Evolutionary conservation across 1,140 invertebrate genomes (phyloP), one percentile per base, ranked within the genome.

Genomic region (Temnothorax longispinosus): DNA sequence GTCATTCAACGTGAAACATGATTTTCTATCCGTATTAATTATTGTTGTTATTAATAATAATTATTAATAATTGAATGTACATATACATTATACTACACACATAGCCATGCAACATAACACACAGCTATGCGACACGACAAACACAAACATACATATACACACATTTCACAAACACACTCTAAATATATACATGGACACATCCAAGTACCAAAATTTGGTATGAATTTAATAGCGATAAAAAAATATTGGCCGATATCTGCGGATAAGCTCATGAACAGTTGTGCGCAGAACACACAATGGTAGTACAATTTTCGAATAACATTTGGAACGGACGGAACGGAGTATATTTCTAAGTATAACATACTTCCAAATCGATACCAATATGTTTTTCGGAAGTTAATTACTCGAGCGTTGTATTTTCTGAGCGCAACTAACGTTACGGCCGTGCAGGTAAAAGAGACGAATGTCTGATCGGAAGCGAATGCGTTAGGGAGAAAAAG

Each of bases 11-110:
- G 88, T 92, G 87, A 94, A 27, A 93, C 89, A 95, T 93, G 93
- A 95, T 95, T 95, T 95, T 94, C 89, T 95, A 95, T 94, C 94
- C 92, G 93, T 95, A 95, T 94, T 94, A 94, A 94, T 94, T 93
- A 94, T 95, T 94, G 93, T 95, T 95, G 94, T 95, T 95, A 94
- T 95, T 95, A 94, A 93, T 95, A 94, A 94, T 94, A 86, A 95
- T 95, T 93, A 95, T 94, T 95, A 95, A 94, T 94, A 95, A 95
- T 93, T 95, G 90, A 95, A 95, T 95, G 94, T 95, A 95, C 92
- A 95, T 95, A 95, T 94, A 94, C 93, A 93, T 93, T 81, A 86
- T 91, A 80, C 58, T 41, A 77, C 41, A 35, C 64, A 38, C 64
- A 92, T 92, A 56, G 64, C 35, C 38, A 56, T 13, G 10, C n/a